Percentiles rank a stretch among this genome's conserved stretches.
These are phyloP conservation scores for Atopsyche davidsoni DNA, from an alignment of 1,140 invertebrate species.

Conservation along the genomic window DNA sequence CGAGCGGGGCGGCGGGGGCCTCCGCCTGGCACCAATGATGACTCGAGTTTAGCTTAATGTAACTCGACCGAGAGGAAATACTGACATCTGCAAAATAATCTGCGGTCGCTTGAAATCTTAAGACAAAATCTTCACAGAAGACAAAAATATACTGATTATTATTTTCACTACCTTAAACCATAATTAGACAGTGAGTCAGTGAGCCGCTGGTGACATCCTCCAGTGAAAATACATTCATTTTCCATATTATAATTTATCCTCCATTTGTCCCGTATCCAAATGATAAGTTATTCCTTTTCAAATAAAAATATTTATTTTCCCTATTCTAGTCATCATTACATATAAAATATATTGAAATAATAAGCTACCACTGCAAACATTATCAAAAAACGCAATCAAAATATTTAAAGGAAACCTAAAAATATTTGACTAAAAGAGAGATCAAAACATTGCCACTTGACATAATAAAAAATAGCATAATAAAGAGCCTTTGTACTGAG, in stretches of 20 bases:
- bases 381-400: slow-evolving; percentile 34
- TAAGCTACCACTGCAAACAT: slow-evolving; percentile 39
- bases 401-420: slow-evolving; percentile 41
- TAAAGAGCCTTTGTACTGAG: slow-evolving; percentile 26
- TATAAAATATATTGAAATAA: slow-evolving; percentile 33
- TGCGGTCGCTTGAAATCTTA: slow-evolving; percentile 27
- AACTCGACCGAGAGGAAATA: slow-evolving; percentile 47
- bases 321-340: slow-evolving; percentile 41
- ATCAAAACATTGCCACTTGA: slow-evolving; percentile 66
- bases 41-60: slow-evolving; percentile 36
- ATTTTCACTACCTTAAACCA: slow-evolving; percentile 23
- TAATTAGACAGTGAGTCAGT: slow-evolving; percentile 18
- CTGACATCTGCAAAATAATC: slow-evolving; percentile 15
- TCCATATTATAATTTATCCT: too few species aligned
- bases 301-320: slow-evolving; percentile 50
- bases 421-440: slow-evolving; percentile 65
- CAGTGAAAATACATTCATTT: slow-evolving; percentile 12
- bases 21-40: too few species aligned
- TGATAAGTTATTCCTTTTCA: slow-evolving; percentile 23
- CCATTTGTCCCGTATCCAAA: not conserved
- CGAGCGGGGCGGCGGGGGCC: too few species aligned
- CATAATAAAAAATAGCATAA: slow-evolving; percentile 29
- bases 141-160: slow-evolving; percentile 54
- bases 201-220: slow-evolving; percentile 5
- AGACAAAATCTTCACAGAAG: slow-evolving; percentile 53